phyloP scores from a whole-genome alignment of 2,888 invertebrate species.

The Lochmaea capreae region DNA sequence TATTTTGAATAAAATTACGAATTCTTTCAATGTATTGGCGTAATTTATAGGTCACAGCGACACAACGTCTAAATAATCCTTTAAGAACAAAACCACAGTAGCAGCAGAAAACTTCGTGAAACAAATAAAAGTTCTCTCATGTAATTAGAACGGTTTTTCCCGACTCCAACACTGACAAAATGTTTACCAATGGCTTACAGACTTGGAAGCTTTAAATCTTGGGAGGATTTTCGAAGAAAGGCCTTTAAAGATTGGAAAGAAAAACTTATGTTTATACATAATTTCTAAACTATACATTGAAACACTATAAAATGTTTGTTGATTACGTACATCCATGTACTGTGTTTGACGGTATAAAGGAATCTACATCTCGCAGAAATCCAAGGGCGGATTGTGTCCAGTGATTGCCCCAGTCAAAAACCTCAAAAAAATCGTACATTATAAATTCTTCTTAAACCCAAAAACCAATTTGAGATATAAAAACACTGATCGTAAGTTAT shows the following conservation, averaged over 20 bases:
- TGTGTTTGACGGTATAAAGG: too few relatives aligned
- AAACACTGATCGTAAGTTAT: neutral
- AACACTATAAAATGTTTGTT: too few relatives aligned
- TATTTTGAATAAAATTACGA: neutral
- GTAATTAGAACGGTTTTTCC: constrained; percentile 9
- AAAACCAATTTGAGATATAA: neutral
- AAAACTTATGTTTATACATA: too few relatives aligned
- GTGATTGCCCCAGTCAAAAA: too few relatives aligned
- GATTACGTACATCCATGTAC: too few relatives aligned
- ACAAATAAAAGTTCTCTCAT: constrained; percentile 10
- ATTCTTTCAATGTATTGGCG: neutral
- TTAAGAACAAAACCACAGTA: constrained; percentile 3
- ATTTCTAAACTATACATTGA: too few relatives aligned
- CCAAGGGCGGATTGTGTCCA: too few relatives aligned
- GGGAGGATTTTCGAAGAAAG: neutral
- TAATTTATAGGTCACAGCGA: constrained; percentile 3
- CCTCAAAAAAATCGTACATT: neutral
- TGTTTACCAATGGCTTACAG: constrained; percentile 8
- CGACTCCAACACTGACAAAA: neutral
- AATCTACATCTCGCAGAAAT: too few relatives aligned
- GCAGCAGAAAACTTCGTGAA: constrained; percentile 4
- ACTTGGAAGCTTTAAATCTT: neutral
- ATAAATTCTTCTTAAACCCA: neutral
- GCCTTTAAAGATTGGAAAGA: neutral
- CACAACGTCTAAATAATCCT: neutral